Evolutionary conservation across 1,140 invertebrate species (phyloP).

Genomic region (Neomicropteryx cornuta): DNA sequence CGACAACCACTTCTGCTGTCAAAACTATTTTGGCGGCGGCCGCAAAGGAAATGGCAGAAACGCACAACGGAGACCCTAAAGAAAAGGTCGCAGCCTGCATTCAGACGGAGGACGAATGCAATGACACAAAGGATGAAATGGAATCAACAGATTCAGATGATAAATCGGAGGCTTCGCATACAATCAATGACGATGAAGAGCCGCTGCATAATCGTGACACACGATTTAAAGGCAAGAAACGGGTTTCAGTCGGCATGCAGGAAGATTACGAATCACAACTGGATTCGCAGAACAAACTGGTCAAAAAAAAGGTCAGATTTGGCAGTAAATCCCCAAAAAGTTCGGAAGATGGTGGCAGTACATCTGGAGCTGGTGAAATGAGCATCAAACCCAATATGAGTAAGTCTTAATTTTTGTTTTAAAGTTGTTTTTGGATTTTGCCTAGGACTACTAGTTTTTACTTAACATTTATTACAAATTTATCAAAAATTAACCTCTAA

Average conservation of each 20-base stretch:
- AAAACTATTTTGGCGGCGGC: slow-evolving; percentile 35
- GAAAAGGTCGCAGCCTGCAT: slow-evolving; percentile 28
- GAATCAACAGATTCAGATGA: slow-evolving; percentile 10
- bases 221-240: slow-evolving; percentile 39
- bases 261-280: slow-evolving; percentile 10
- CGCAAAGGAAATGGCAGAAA: slow-evolving; percentile 34
- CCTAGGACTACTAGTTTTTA: too few relatives aligned
- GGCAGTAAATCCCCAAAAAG: slow-evolving; percentile 5
- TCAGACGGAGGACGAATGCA: slow-evolving; percentile 27
- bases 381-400: too few relatives aligned
- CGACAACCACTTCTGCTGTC: slow-evolving; percentile 26
- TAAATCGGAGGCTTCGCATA: slow-evolving; percentile 3
- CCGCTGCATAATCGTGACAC: slow-evolving; percentile 21
- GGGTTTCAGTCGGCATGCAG: slow-evolving; percentile 32
- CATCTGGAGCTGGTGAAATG: too few relatives aligned
- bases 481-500: too few relatives aligned
- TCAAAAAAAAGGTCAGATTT: slow-evolving; percentile 9
- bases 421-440: too few relatives aligned
- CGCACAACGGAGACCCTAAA: slow-evolving; percentile 18
- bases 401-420: too few relatives aligned
- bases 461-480: too few relatives aligned
- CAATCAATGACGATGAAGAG: slow-evolving; percentile 1
- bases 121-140: slow-evolving; percentile 10
- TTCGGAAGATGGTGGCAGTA: slow-evolving; percentile 1
- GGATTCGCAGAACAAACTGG: slow-evolving; percentile 13